Evolutionary conservation across 2,888 invertebrate species (phyloP).

Genomic region (Aphidius colemani): DNA sequence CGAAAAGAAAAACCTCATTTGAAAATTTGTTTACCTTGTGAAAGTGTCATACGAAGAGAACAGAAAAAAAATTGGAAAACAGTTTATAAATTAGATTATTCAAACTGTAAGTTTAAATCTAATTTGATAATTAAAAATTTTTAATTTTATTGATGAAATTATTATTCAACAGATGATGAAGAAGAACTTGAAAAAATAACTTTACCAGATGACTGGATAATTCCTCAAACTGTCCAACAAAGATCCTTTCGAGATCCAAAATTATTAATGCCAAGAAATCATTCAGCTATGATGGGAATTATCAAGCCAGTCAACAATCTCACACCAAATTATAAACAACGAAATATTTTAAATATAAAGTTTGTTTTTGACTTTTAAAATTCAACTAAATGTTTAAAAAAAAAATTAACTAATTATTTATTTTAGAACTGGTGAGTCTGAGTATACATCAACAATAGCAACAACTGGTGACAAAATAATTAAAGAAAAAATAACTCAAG

Average conservation of each 20-base stretch:
- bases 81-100: slow-evolving; percentile 42
- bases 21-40: slow-evolving; percentile 37
- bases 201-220: slow-evolving; percentile 41
- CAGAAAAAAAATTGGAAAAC: slow-evolving; percentile 36
- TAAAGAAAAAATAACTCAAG: slow-evolving; percentile 15
- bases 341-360: slow-evolving; percentile 43
- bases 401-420: too few relatives aligned
- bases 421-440: slow-evolving; percentile 45
- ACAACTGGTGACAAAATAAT: slow-evolving; percentile 39
- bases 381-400: not conserved
- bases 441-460: slow-evolving; percentile 42
- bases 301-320: slow-evolving; percentile 39
- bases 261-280: slow-evolving; percentile 25
- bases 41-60: slow-evolving; percentile 39
- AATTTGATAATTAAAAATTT: not conserved
- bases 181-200: slow-evolving; percentile 13
- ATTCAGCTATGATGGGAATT: not conserved
- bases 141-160: not conserved
- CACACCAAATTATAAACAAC: slow-evolving; percentile 38
- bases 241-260: slow-evolving; percentile 42
- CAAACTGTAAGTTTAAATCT: slow-evolving; percentile 29
- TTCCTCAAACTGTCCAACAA: slow-evolving; percentile 45
- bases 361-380: slow-evolving; percentile 27
- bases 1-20: slow-evolving; percentile 36
- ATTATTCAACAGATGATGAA: slow-evolving; percentile 31